Evolutionary conservation across 1,140 invertebrate genomes (phyloP).

Genomic region (Rhopalosiphum padi): DNA sequence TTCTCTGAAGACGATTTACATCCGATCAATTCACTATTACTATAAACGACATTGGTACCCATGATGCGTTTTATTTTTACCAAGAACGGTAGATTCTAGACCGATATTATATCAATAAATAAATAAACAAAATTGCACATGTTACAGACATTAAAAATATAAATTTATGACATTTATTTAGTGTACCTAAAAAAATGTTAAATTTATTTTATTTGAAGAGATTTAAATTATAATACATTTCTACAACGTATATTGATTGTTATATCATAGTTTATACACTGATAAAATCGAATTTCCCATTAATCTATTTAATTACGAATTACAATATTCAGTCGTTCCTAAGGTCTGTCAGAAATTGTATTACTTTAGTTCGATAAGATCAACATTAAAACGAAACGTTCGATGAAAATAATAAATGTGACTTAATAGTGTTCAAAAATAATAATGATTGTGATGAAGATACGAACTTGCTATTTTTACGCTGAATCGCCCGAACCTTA

Average conservation of each 20-base stretch:
- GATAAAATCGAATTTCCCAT: too few relatives aligned
- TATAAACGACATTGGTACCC: not conserved
- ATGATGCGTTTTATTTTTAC: not conserved
- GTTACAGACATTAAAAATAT: not conserved
- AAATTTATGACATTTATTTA: too few relatives aligned
- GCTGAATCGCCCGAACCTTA: not conserved
- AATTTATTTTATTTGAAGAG: not conserved
- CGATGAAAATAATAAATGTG: not conserved
- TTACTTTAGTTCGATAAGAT: not conserved
- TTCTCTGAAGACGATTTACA: not conserved
- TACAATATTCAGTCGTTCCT: not conserved
- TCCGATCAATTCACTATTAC: slow-evolving; percentile 13
- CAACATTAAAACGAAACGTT: not conserved
- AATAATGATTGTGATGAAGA: not conserved
- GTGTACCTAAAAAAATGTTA: not conserved
- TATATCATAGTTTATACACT: too few relatives aligned
- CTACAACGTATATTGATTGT: too few relatives aligned
- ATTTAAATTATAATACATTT: too few relatives aligned
- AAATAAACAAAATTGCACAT: not conserved
- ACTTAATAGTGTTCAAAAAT: not conserved
- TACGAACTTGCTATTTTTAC: not conserved
- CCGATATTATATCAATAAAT: not conserved
- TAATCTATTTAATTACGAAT: not conserved
- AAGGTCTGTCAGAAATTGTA: not conserved
- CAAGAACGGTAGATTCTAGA: not conserved